A percentile compares a stretch with the other conserved stretches of the same genome.
Conservation (phyloP, 2,888 invertebrate genomes). For the Crossocerus cetratus region DNA sequence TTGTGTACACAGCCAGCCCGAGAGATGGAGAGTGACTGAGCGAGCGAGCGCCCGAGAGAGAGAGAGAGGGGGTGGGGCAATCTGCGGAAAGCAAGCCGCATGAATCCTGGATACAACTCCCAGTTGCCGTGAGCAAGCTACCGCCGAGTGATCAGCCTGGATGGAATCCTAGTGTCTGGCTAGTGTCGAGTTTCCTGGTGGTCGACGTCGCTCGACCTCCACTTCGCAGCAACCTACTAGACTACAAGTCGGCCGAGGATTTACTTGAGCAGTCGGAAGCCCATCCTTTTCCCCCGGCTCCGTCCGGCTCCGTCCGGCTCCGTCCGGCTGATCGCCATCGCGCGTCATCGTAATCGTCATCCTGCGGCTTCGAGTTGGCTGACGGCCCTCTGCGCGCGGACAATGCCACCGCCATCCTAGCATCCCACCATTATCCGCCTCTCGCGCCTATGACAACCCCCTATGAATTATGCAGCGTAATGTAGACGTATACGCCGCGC, state of each 20-base stretch:
- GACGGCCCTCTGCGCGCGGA: conserved; percentile 63
- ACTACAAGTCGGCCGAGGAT: too few relatives aligned
- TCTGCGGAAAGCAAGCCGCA: conserved; percentile 49
- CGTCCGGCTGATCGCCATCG: conserved; percentile 24
- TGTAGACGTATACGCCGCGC: conserved; percentile 72
- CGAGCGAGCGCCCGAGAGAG: too few relatives aligned
- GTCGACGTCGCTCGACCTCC: too few relatives aligned
- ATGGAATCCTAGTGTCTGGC: too few relatives aligned
- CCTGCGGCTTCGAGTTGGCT: conserved; percentile 64
- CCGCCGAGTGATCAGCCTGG: background rate
- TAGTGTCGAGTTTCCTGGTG: background rate
- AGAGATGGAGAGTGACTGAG: background rate
- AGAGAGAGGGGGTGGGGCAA: conserved; percentile 11
- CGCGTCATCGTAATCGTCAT: conserved; percentile 55
- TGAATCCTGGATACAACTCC: conserved; percentile 58
- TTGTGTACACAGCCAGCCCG: conserved; percentile 47
- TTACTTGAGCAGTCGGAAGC: background rate
- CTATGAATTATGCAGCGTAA: conserved; percentile 75
- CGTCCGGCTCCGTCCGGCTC: too few relatives aligned
- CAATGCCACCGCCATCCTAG: conserved; percentile 67
- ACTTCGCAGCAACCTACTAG: too few relatives aligned
- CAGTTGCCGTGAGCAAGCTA: conserved; percentile 40
- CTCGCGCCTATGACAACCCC: conserved; percentile 74
- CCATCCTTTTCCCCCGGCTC: background rate
- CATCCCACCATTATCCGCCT: conserved; percentile 73